A percentile compares a stretch with the other conserved stretches of the same genome.
These are phyloP conservation scores for Galeopterus variegatus DNA, from an alignment of 2,113 vertebrate species.

Conservation along the genomic window DNA sequence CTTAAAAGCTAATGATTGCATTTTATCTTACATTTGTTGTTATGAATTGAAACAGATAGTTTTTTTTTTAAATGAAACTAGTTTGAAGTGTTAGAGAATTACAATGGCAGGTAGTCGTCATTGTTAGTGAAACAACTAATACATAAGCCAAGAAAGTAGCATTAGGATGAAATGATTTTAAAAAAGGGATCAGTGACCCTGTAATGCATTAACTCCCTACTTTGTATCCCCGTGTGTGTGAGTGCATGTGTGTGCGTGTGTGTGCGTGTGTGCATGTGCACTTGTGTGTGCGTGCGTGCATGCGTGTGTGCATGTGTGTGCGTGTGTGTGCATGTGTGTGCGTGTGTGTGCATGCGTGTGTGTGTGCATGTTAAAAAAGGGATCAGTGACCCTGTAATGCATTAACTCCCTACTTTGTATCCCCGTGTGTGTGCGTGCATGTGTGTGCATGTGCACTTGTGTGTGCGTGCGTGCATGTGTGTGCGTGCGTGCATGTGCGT, in stretches of 20 bases:
- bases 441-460: fast-evolving
- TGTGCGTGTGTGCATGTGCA: too few relatives aligned
- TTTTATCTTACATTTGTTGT: conserved; percentile 10
- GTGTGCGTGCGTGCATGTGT: fast-evolving
- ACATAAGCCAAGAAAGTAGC: background rate
- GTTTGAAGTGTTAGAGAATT: background rate
- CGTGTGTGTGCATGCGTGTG: background rate
- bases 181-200: background rate
- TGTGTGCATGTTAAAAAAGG: background rate
- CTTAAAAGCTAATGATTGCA: background rate
- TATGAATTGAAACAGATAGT: background rate
- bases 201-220: too few relatives aligned
- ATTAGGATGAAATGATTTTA: background rate
- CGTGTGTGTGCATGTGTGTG: background rate
- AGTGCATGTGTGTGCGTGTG: background rate
- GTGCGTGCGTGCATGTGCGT: fast-evolving
- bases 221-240: background rate
- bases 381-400: fast-evolving
- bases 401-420: background rate
- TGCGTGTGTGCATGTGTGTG: background rate
- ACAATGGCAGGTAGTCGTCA: background rate
- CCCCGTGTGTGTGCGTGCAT: fast-evolving
- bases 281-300: too few relatives aligned
- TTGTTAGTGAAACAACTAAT: background rate
- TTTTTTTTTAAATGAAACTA: background rate